Evolutionary conservation across 2,888 invertebrate species (phyloP).

Genomic region (Amblyjoppa fuscipennis): DNA sequence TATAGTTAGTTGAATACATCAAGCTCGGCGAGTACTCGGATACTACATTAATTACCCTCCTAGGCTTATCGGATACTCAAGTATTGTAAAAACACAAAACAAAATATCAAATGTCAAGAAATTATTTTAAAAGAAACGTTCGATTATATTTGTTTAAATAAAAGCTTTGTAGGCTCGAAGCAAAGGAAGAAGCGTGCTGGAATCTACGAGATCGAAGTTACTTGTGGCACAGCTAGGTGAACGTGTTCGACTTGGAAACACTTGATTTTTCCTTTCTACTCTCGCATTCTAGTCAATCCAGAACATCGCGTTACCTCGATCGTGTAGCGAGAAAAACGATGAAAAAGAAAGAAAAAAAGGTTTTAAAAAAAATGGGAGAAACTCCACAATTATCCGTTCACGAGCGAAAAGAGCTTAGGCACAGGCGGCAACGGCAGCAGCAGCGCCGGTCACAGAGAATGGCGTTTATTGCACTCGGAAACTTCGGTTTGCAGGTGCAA

Average conservation of each 20-base stretch:
- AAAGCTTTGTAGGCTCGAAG: neutral
- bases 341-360: conserved; percentile 38
- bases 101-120: too few relatives aligned
- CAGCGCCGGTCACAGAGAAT: conserved; percentile 16
- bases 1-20: neutral
- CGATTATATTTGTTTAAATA: neutral
- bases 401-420: conserved; percentile 27
- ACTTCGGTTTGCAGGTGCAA: conserved; percentile 42
- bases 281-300: conserved; percentile 70
- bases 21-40: neutral
- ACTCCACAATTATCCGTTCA: conserved; percentile 61
- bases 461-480: conserved; percentile 40
- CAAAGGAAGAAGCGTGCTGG: neutral
- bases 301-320: conserved; percentile 71
- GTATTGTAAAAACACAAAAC: neutral
- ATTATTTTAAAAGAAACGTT: too few relatives aligned
- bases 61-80: conserved; percentile 13
- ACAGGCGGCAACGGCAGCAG: neutral
- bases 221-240: conserved; percentile 28
- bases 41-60: conserved; percentile 5
- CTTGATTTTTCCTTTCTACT: conserved; percentile 64
- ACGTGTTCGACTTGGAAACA: conserved; percentile 51
- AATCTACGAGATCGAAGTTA: neutral
- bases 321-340: conserved; percentile 53
- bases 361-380: conserved; percentile 63